phyloP scores from a whole-genome alignment of 2,797 vertebrate species.

The Anguilla marmorata region DNA sequence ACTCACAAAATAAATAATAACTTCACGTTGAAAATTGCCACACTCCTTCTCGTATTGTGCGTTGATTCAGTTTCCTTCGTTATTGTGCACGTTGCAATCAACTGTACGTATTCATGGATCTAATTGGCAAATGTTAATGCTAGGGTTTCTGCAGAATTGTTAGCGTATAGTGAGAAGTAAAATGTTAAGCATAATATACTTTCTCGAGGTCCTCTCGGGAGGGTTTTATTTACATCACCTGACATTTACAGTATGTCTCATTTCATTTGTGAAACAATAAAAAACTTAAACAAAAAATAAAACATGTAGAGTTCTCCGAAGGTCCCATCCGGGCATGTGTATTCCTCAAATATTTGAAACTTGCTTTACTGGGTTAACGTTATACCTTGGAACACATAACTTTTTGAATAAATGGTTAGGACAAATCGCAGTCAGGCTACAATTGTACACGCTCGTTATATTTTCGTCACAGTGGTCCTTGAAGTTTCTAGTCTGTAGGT shows the following conservation, averaged over 20 bases:
- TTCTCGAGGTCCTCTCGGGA: too few species aligned
- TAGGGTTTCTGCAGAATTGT: not conserved
- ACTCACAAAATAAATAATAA: too few species aligned
- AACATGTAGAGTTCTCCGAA: not conserved
- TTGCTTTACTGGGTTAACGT: too few species aligned
- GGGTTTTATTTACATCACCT: too few species aligned
- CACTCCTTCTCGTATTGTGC: too few species aligned
- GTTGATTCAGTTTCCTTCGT: too few species aligned
- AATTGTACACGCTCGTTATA: not conserved
- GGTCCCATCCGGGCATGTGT: not conserved
- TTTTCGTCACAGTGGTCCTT: not conserved
- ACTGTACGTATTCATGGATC: not conserved
- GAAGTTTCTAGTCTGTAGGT: too few species aligned
- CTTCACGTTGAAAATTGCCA: too few species aligned
- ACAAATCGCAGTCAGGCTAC: not conserved
- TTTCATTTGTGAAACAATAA: not conserved
- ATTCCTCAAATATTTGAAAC: not conserved
- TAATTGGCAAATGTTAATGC: not conserved
- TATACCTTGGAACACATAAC: too few species aligned
- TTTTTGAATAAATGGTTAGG: not conserved
- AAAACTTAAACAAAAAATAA: not conserved
- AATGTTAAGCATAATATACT: too few species aligned
- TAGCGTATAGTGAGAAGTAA: not conserved
- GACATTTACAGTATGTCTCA: not conserved
- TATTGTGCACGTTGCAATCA: not conserved